phyloP scores from a whole-genome alignment of 2,888 invertebrate genomes.

The Lissocephala sabroskyi region DNA sequence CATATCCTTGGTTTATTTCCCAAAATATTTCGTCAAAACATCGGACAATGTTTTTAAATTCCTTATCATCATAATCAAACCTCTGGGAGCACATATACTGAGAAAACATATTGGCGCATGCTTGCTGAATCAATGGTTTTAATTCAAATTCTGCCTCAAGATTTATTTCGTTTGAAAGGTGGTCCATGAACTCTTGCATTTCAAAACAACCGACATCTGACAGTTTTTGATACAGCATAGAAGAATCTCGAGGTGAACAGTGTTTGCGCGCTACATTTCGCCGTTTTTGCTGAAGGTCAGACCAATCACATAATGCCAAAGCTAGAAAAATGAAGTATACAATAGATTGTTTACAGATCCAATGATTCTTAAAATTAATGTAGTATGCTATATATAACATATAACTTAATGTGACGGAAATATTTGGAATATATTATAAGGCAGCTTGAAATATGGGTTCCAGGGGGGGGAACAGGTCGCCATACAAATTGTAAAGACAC shows the following conservation, averaged over 20 bases:
- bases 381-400: too few relatives aligned
- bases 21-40: constrained; percentile 90
- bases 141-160: constrained; percentile 74
- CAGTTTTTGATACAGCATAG: constrained; percentile 80
- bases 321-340: constrained; percentile 1
- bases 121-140: constrained; percentile 81
- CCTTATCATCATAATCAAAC: constrained; percentile 79
- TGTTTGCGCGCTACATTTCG: constrained; percentile 84
- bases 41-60: constrained; percentile 80
- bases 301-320: constrained; percentile 90
- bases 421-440: too few relatives aligned
- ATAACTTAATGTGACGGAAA: too few relatives aligned
- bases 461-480: too few relatives aligned
- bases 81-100: constrained; percentile 87
- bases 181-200: constrained; percentile 76
- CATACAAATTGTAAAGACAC: too few relatives aligned
- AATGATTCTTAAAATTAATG: too few relatives aligned
- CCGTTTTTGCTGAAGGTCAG: constrained; percentile 83
- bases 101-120: constrained; percentile 87
- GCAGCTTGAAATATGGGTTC: too few relatives aligned
- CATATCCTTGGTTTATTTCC: constrained; percentile 92
- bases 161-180: constrained; percentile 72
- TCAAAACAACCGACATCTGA: constrained; percentile 80
- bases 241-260: constrained; percentile 84
- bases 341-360: too few relatives aligned